phyloP scores from a whole-genome alignment of 2,113 vertebrate genomes.

The Onychostruthus taczanowskii region DNA sequence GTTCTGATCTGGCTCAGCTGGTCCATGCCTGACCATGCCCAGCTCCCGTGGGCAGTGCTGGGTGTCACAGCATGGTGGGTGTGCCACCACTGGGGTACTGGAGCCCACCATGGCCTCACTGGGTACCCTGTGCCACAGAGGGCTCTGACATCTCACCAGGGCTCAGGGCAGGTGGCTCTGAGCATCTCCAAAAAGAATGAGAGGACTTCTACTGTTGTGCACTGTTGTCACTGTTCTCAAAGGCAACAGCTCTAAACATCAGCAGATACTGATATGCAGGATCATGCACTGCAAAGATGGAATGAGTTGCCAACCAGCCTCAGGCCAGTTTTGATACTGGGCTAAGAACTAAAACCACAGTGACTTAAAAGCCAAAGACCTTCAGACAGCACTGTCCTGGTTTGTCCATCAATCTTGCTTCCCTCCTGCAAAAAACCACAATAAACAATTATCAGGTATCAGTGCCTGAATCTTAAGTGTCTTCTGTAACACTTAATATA shows the following conservation, averaged over 20 bases:
- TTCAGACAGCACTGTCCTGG: neutral
- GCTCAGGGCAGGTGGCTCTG: neutral
- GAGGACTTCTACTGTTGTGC: neutral
- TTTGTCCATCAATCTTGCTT: neutral
- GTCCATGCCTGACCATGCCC: neutral
- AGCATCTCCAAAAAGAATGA: neutral
- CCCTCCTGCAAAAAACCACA: neutral
- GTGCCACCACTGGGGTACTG: fast-evolving
- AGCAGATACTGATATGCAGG: neutral
- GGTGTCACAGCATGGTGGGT: fast-evolving
- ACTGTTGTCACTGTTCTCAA: neutral
- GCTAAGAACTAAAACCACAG: neutral
- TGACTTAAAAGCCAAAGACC: neutral
- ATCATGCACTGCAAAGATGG: neutral
- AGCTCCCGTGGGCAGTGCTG: fast-evolving
- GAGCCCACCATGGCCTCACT: neutral
- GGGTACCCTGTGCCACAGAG: fast-evolving
- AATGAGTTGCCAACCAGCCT: neutral
- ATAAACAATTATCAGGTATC: constrained; percentile 46
- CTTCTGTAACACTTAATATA: constrained; percentile 59
- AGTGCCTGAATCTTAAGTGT: constrained; percentile 47
- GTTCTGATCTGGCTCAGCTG: neutral
- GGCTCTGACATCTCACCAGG: neutral
- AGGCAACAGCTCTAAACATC: neutral
- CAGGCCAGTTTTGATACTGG: neutral